Conservation (phyloP, 1,140 invertebrate genomes). For the Nasonia longicornis region DNA sequence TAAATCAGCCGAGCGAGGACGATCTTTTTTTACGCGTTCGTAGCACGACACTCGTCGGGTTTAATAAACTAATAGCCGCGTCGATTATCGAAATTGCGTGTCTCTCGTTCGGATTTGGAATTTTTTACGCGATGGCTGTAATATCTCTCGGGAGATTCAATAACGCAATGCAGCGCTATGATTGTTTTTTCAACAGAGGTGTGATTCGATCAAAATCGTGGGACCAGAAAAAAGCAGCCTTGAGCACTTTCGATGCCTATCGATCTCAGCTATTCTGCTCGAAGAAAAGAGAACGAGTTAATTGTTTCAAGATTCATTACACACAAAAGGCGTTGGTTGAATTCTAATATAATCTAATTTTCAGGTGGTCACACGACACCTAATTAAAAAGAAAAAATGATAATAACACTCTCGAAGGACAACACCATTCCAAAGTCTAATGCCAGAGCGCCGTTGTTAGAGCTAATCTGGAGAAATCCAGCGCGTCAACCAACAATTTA, state of each 20-base stretch:
- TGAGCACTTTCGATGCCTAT: neutral
- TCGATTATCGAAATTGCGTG: too few relatives aligned
- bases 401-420: neutral
- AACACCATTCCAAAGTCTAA: neutral
- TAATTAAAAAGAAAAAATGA: too few relatives aligned
- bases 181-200: neutral
- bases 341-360: neutral
- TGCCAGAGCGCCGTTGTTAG: neutral
- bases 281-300: neutral
- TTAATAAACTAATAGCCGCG: neutral
- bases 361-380: too few relatives aligned
- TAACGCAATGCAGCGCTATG: too few relatives aligned
- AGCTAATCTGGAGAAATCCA: slow-evolving; percentile 7
- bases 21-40: neutral
- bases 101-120: neutral
- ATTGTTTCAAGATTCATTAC: neutral
- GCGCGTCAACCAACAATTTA: neutral
- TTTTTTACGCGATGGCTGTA: too few relatives aligned
- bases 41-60: neutral
- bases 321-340: neutral
- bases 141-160: too few relatives aligned
- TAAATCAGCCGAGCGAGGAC: neutral
- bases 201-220: neutral
- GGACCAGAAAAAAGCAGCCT: too few relatives aligned
- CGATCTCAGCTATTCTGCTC: neutral